These are phyloP conservation scores for Plotosus lineatus DNA, from an alignment of 2,113 vertebrate species.

Conservation along the genomic window DNA sequence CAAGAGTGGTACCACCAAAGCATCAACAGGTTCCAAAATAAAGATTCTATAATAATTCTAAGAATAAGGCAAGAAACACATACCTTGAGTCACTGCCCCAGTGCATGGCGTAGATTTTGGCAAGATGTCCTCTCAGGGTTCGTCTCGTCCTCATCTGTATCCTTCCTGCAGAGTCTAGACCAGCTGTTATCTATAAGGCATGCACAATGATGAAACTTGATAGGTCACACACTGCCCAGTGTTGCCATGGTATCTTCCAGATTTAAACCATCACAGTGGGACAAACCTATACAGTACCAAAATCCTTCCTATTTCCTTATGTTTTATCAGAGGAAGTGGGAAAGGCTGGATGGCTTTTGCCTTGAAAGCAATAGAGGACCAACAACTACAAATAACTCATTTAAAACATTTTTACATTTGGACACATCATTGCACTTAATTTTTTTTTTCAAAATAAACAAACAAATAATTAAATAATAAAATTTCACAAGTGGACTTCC, in stretches of 20 bases:
- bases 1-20: background rate
- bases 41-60: background rate
- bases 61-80: background rate
- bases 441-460: no score
- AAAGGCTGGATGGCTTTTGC: background rate
- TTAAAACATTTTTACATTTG: background rate
- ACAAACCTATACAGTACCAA: background rate
- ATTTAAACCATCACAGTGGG: background rate
- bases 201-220: background rate
- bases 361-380: background rate
- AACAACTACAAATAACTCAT: background rate
- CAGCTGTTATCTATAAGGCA: conserved; percentile 86
- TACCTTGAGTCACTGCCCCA: conserved; percentile 97
- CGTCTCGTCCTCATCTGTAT: conserved; percentile 97
- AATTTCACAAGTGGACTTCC: no score
- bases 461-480: no score
- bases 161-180: conserved; percentile 92
- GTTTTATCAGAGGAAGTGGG: background rate
- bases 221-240: background rate
- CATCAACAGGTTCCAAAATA: background rate
- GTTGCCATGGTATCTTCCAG: background rate
- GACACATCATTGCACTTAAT: background rate
- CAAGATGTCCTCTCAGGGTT: conserved; percentile 92
- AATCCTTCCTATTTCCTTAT: background rate
- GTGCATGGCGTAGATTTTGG: conserved; percentile 99